Evolutionary conservation across 2,797 vertebrate genomes (phyloP), one percentile per base, ranked within the genome.

Genomic region (Acrocephalus scirpaceus): DNA sequence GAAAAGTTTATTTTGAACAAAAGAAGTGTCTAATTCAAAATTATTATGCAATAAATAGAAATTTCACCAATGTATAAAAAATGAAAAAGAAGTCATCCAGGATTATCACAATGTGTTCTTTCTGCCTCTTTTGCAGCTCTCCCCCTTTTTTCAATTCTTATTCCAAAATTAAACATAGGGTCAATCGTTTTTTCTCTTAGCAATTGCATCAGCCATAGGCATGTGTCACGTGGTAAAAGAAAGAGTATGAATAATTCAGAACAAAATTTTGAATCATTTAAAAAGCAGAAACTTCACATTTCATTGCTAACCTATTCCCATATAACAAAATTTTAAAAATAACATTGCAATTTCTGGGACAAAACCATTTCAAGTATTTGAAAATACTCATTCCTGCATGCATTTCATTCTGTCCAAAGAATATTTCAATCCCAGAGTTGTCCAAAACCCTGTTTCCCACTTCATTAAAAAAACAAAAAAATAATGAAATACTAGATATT

Each of bases 151-250:
- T 18, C 58, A 60, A 30, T 64, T 91, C 67, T 61, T 77, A 69
- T 84, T 86, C n/a, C 58, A 93, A 93, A 92, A 72, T 88, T 60
- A 95, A 64, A 29, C 36, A 34, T 48, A 54, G n/a, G 74, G 71
- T 95, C 44, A 90, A 47, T 45, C 5, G 26, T 88, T 87, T 82
- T 91, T 88, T 83, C 81, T 48, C 50, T 87, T 79, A 85, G 61
- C 38, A 95, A 84, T 97, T 97, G 96, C 95, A 97, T 97, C 96
- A 96, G 96, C 96, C 88, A 69, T 94, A 94, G 47, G 80, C 87
- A 82, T 51, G 67, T 44, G 50, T 74, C 88, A 90, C 13, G 3
- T 93, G 83, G 83, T 93, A 86, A 92, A 86, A 61, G 25, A 84
- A 92, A 81, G 60, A 51, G 13, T 60, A 88, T 90, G 76, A 93